Base-by-base conservation (phyloP, 2,888 invertebrate genomes). In the Tolmerus cingulatus region DNA sequence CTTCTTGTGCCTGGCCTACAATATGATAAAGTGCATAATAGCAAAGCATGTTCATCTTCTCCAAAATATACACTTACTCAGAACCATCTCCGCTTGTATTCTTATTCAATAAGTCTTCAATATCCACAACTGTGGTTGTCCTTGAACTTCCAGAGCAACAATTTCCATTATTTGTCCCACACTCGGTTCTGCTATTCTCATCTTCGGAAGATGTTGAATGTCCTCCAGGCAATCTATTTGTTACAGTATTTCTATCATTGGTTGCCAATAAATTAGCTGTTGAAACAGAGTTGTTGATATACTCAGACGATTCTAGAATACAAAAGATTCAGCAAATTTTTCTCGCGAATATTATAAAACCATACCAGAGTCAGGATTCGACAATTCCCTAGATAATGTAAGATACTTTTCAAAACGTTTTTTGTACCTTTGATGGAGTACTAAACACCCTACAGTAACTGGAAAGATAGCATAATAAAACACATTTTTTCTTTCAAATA, bases 391-490 rank as follows among this genome's bases (percentile, higher is more conserved):
- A 0, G 95, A 93, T n/a, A 95, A 92, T 4, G 94, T 94, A 88
- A 94, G 92, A 91, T 95, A 95, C 89, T 95, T 95, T n/a, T 95
- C 94, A 90, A 95, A 95, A 88, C 96, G 95, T 57, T 95, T 94
- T 79, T 95, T 95, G 91, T 96, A 96, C 51, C 98, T 94, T 90
- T 97, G 96, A 92, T 97, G 97, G 87, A 98, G 92, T 43, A 97
- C 95, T 87, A 98, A 93, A 90, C 97, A 96, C 1, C 96, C 96
- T 4, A 96, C 94, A 0, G 97, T 96, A 79, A 97, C 96, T 95
- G 92, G 5, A 91, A 93, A 89, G 87, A 89, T 37, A 90, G 88
- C 4, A 55, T 55, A n/a, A 16, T n/a, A 66, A 23, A 66, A 27
- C 9, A 66, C 12, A 8, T 19, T 0, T 27, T 66, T 27, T 23